These are phyloP conservation scores for Adelphocoris suturalis DNA, from an alignment of 2,888 invertebrate species.

Conservation along the genomic window DNA sequence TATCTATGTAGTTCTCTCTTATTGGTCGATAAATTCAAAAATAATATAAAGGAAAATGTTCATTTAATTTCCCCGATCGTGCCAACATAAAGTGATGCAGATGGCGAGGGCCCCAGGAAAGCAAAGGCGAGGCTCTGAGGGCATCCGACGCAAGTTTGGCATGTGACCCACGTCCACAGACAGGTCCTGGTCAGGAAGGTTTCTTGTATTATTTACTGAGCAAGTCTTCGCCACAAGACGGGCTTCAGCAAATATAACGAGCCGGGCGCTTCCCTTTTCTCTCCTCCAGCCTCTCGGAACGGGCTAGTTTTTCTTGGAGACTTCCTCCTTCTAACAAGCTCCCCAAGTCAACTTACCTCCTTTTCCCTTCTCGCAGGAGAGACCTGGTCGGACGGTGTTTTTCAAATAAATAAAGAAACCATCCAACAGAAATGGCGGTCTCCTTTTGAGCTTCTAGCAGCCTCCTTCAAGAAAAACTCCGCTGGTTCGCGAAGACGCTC, in stretches of 20 bases:
- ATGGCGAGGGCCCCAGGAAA: too few species aligned
- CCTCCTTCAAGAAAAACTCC: slow-evolving; percentile 56
- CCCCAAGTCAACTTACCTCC: background rate
- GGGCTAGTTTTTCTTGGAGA: slow-evolving; percentile 56
- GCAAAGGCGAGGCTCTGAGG: too few species aligned
- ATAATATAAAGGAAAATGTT: too few species aligned
- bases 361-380: slow-evolving; percentile 36
- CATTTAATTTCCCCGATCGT: too few species aligned
- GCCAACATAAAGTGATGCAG: too few species aligned
- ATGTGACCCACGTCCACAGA: slow-evolving; percentile 58
- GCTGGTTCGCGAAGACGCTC: slow-evolving; percentile 2
- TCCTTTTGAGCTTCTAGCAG: slow-evolving; percentile 52
- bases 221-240: background rate
- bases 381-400: slow-evolving; percentile 30
- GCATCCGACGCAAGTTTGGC: slow-evolving; percentile 23
- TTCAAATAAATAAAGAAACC: slow-evolving; percentile 65
- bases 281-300: slow-evolving; percentile 1
- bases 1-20: too few species aligned
- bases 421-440: slow-evolving; percentile 65
- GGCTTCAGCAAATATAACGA: slow-evolving; percentile 58
- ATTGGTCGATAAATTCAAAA: too few species aligned
- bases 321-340: slow-evolving; percentile 21
- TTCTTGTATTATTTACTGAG: slow-evolving; percentile 65
- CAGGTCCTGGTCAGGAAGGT: slow-evolving; percentile 20
- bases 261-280: slow-evolving; percentile 8